A percentile compares a stretch with the other conserved stretches of the same genome.
Evolutionary conservation across 2,888 invertebrate species (phyloP).

Genomic region (Caenorhabditis panamensis): DNA sequence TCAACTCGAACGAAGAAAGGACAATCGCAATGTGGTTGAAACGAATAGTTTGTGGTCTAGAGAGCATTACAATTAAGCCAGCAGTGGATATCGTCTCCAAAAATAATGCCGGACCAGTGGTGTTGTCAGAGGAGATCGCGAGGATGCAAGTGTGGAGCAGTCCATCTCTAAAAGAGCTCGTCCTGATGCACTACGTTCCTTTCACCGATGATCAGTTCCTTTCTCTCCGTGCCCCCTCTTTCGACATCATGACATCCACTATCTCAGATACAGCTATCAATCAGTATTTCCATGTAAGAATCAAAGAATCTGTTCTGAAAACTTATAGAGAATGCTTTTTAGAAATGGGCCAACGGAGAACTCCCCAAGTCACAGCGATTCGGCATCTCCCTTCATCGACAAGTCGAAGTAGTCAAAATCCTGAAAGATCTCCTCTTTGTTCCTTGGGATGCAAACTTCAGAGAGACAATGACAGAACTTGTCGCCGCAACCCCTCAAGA

Average conservation of each 20-base stretch:
- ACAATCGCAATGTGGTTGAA: neutral
- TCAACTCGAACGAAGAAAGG: neutral
- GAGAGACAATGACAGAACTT: neutral
- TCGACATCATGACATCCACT: neutral
- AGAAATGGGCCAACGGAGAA: neutral
- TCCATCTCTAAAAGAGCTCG: neutral
- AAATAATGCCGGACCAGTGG: neutral
- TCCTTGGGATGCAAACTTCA: neutral
- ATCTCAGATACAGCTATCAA: neutral
- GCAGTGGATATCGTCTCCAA: neutral
- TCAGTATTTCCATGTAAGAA: neutral
- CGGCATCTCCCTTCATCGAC: neutral
- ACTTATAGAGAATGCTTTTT: neutral
- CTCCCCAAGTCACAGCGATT: neutral
- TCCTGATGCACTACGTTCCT: slow-evolving; percentile 13
- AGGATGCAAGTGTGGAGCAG: neutral
- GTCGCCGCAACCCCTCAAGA: neutral
- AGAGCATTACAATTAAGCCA: neutral
- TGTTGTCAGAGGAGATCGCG: neutral
- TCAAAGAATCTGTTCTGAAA: neutral
- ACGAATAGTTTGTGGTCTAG: neutral
- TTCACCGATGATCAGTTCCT: slow-evolving; percentile 5
- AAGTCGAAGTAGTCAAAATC: neutral
- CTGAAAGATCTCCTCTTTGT: neutral
- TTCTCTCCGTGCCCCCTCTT: neutral